These are phyloP conservation scores for Pampus argenteus DNA, from an alignment of 2,797 vertebrate genomes.

Conservation along the genomic window DNA sequence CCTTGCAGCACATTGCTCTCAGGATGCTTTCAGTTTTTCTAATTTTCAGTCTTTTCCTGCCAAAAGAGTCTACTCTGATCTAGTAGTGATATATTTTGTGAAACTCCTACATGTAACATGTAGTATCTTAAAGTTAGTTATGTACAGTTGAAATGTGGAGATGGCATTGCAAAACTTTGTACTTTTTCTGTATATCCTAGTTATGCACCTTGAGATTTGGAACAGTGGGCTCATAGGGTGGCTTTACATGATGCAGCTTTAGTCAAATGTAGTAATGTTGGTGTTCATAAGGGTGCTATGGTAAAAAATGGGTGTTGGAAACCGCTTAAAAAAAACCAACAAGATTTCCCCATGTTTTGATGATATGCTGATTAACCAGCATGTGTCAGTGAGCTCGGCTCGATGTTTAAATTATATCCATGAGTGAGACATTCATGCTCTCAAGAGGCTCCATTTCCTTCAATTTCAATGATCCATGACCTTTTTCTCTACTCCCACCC, in stretches of 20 bases:
- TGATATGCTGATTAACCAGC: neutral
- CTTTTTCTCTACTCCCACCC: slow-evolving; percentile 3
- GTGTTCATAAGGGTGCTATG: neutral
- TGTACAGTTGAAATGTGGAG: slow-evolving; percentile 61
- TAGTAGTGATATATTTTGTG: slow-evolving; percentile 69
- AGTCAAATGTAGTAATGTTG: slow-evolving; percentile 6
- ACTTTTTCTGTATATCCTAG: slow-evolving; percentile 64
- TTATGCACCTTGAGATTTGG: slow-evolving; percentile 69
- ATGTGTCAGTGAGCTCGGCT: neutral
- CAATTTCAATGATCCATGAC: neutral
- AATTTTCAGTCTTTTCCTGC: slow-evolving; percentile 61
- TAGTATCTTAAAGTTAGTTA: slow-evolving; percentile 59
- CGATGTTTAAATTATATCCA: neutral
- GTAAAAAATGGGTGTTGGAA: neutral
- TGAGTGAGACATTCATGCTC: slow-evolving; percentile 1
- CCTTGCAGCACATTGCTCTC: slow-evolving; percentile 79
- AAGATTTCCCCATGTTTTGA: neutral
- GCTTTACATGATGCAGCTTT: slow-evolving; percentile 61
- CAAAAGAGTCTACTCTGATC: slow-evolving; percentile 59
- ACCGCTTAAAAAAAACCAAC: too few species aligned
- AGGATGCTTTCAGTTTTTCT: slow-evolving; percentile 77
- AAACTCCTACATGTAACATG: slow-evolving; percentile 73
- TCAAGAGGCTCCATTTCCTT: neutral
- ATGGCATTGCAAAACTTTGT: slow-evolving; percentile 68
- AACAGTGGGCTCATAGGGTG: slow-evolving; percentile 31